Base-by-base conservation (phyloP, 2,888 invertebrate genomes). In the Flexamia atlantica region DNA sequence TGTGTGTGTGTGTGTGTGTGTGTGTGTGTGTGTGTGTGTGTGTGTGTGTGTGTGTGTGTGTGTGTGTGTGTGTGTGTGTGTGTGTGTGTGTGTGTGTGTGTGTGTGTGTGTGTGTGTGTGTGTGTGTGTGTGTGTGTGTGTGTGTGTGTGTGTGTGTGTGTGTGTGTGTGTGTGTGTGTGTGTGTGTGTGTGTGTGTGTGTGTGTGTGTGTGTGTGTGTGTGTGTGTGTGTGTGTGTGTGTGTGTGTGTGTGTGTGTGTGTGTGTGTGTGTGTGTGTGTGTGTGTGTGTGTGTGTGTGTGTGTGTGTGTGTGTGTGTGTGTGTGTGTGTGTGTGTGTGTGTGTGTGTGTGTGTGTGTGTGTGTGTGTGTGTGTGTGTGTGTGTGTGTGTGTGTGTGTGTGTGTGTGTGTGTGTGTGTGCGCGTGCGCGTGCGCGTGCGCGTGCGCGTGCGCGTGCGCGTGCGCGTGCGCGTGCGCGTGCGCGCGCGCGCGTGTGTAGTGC, bases 391-490 rank as follows among this genome's bases (percentile, higher is more conserved):
- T 14, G 53, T 53, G 53, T 14, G 53, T 53, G 53, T 14, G 53
- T 53, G 53, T 12, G 53, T 53, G 53, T 12, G 53, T 53, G 53
- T 12, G 53, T 53, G 53, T 12, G 53, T 53, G 53, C 23, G 53
- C 14, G 53, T 53, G 53, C 14, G 53, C 14, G 53, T 53, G 53
- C 23, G 53, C 53, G 53, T 53, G 53, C 23, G 53, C 53, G 53
- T 23, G 53, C 53, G 53, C 53, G 53, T 23, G 53, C 23, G 53
- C 53, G 53, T 53, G 53, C 53, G 53, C 53, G 53, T 53, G 53
- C 23, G 53, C 53, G 53, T 23, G 53, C 23, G 53, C 53, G 53
- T 53, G 53, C 53, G 53, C 14, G 53, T 14, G 53, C 23, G 53
- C 53, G 53, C 23, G 53, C 23, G 53, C 23, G 53, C n/a, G 53